phyloP scores from a whole-genome alignment of 1,140 invertebrate genomes.

The Chelonus insularis region DNA sequence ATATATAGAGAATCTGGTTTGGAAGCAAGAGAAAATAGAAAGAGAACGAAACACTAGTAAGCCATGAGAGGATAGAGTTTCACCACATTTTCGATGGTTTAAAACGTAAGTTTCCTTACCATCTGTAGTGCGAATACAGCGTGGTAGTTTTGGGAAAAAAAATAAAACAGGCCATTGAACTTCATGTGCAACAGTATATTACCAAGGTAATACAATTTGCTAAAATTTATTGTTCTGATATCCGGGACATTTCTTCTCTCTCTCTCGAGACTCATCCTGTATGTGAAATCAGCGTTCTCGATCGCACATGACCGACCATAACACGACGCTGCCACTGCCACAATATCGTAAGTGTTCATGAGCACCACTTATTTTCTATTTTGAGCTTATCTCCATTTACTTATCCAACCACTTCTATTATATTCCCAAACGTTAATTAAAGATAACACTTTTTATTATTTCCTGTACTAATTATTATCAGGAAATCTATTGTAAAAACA shows the following conservation, averaged over 20 bases:
- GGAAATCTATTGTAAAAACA: too few relatives aligned
- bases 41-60: not conserved
- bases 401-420: not conserved
- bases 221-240: constrained; percentile 47
- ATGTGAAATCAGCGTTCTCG: constrained; percentile 41
- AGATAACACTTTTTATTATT: too few relatives aligned
- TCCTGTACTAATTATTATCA: too few relatives aligned
- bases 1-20: not conserved
- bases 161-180: constrained; percentile 36
- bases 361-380: constrained; percentile 4
- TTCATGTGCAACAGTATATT: constrained; percentile 48
- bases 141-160: not conserved
- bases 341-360: not conserved
- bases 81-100: constrained; percentile 1
- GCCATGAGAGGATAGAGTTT: constrained; percentile 1
- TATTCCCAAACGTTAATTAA: too few relatives aligned
- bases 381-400: not conserved
- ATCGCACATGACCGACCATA: constrained; percentile 29
- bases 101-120: not conserved
- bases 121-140: not conserved
- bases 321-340: constrained; percentile 2
- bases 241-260: constrained; percentile 2
- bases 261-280: not conserved
- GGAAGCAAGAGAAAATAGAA: not conserved
- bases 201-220: constrained; percentile 48